These are phyloP conservation scores for Rhamphomyia laevipes DNA, from an alignment of 2,888 invertebrate species.

Conservation along the genomic window DNA sequence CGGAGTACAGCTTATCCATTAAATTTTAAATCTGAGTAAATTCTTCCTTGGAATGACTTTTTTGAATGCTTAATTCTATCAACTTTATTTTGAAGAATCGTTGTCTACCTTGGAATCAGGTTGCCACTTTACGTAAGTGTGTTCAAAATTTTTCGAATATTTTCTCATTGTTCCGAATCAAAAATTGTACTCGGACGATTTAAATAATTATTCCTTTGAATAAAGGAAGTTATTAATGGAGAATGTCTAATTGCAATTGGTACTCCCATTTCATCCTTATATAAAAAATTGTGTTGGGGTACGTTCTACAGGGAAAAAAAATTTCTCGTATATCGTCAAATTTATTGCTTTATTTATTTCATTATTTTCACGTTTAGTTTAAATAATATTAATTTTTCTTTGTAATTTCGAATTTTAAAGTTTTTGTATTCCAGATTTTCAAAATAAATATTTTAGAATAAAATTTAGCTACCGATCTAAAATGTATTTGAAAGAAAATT, in stretches of 20 bases:
- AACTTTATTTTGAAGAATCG: neutral
- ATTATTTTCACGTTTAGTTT: no score
- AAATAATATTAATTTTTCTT: no score
- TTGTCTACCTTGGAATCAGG: neutral
- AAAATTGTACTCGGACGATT: neutral
- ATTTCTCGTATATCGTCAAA: no score
- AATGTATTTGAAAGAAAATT: no score
- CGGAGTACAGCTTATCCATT: neutral
- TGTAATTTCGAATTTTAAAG: no score
- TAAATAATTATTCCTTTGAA: constrained; percentile 4
- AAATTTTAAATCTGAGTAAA: neutral
- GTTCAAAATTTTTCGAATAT: constrained; percentile 1
- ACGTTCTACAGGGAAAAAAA: no score
- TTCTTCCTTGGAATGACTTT: neutral
- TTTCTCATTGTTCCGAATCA: neutral
- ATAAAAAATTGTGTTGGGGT: constrained; percentile 1
- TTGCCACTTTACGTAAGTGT: constrained; percentile 1
- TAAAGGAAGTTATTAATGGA: neutral
- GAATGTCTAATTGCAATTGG: neutral
- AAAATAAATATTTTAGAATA: no score
- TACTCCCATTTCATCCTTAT: neutral
- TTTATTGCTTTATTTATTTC: no score
- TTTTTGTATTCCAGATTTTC: no score
- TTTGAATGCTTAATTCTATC: neutral
- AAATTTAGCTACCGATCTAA: no score